Base-by-base conservation (phyloP, 2,888 invertebrate genomes). In the Orgyia antiqua region DNA sequence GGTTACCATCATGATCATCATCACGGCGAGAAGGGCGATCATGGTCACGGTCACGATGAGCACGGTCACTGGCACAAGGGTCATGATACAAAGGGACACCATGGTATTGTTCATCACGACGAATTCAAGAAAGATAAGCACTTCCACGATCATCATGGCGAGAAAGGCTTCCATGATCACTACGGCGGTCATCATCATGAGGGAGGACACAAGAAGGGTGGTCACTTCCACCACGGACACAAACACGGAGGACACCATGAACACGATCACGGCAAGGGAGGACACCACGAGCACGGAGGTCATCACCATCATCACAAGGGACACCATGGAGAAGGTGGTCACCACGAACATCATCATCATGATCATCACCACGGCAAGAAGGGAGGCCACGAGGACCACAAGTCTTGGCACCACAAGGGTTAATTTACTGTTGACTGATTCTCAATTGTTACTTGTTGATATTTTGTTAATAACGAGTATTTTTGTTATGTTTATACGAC, bases 51-150 rank as follows among this genome's bases (percentile, higher is more conserved):
- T 1, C 78, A 79, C 38, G 84, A 87, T 13, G 86, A 83, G 47
- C 80, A 83, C 44, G 94, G 94, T 7, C 89, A 90, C 54, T 94
- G 90, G 79, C 93, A 93, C 52, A 94, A 94, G 65, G 94, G 94
- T 0, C 94, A 94, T 75, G 92, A 91, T 71, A 94, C 94, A 40
- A 93, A 94, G 63, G 94, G 94, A 43, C 93, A 93, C 57, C 94
- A 94, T 62, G 92, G 93, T 50, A 87, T 94, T 4, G 93, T 94
- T 75, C 93, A 94, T 61, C 80, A 92, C 47, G 93, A 94, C 72
- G 94, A 94, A 71, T 93, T 90, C 83, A 93, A 94, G 65, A 94
- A 94, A 69, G 92, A 94, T 60, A 94, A 94, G 60, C 93, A 94
- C 71, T 94, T 93, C 89, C 94, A 91, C 70, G 93, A 94, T 51